Evolutionary conservation across 2,113 vertebrate species (phyloP).

Genomic region (Puntigrus tetrazona): DNA sequence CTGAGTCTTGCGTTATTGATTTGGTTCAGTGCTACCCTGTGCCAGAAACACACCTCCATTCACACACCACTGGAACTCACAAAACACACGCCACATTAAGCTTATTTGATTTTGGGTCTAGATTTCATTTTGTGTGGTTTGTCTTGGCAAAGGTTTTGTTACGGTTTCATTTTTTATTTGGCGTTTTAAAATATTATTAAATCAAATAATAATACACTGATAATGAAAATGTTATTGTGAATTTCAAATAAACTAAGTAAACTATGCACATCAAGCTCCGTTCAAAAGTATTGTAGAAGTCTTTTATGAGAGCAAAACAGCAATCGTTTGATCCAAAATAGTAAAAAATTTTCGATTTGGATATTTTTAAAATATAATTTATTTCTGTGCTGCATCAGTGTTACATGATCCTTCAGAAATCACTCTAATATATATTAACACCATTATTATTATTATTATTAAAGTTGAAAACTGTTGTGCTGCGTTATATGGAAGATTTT

Average conservation of each 20-base stretch:
- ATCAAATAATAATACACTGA: not conserved
- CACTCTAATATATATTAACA: not conserved
- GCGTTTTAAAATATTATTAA: not conserved
- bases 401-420: not conserved
- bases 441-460: not conserved
- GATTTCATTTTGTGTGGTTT: not conserved
- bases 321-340: not conserved
- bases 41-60: not conserved
- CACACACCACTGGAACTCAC: constrained; percentile 1
- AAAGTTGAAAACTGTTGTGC: not conserved
- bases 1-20: constrained; percentile 19
- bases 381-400: not conserved
- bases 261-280: not conserved
- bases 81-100: not conserved
- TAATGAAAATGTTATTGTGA: not conserved
- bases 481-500: no score
- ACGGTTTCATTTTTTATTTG: not conserved
- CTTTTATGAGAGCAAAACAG: not conserved
- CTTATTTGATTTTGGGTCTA: not conserved
- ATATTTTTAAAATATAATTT: not conserved
- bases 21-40: not conserved
- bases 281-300: not conserved
- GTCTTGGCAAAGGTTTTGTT: not conserved
- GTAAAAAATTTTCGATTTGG: not conserved
- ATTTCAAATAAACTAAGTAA: not conserved